Conservation (phyloP, 2,888 invertebrate species). For the Mimumesa dahlbomi region DNA sequence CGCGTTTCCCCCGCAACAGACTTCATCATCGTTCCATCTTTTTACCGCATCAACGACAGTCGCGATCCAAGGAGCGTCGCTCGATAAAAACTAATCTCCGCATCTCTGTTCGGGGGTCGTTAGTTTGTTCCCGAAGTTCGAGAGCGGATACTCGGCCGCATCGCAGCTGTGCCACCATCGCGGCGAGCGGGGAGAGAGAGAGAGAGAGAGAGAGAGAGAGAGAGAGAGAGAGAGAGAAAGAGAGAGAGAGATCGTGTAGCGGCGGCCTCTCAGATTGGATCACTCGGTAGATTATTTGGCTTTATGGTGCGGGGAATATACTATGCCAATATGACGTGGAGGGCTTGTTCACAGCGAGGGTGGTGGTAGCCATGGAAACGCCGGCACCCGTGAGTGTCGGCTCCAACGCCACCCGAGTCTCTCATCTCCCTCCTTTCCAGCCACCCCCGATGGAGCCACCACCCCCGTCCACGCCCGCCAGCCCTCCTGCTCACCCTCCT, state of each 20-base stretch:
- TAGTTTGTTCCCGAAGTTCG: no score
- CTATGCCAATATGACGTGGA: slow-evolving; percentile 76
- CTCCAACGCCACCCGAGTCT: slow-evolving; percentile 82
- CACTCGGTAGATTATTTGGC: slow-evolving; percentile 77
- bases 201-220: neutral
- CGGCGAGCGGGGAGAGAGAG: no score
- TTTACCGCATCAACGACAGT: no score
- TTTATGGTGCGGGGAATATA: slow-evolving; percentile 78
- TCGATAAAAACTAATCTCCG: no score
- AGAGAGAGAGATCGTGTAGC: neutral
- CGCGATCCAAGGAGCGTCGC: no score
- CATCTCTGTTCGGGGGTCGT: no score
- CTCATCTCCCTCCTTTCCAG: slow-evolving; percentile 70
- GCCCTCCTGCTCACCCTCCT: slow-evolving; percentile 51
- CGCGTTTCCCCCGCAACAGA: no score
- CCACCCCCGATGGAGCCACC: slow-evolving; percentile 35
- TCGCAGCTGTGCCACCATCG: no score
- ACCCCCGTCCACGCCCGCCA: slow-evolving; percentile 43
- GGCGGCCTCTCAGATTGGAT: slow-evolving; percentile 66
- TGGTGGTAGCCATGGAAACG: slow-evolving; percentile 73
- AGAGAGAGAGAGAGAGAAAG: neutral
- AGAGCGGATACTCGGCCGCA: no score
- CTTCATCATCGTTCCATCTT: no score
- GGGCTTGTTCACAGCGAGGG: slow-evolving; percentile 72
- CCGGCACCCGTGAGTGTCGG: slow-evolving; percentile 83